Conservation (phyloP, 1,140 invertebrate genomes). For the Laupala kohalensis region DNA sequence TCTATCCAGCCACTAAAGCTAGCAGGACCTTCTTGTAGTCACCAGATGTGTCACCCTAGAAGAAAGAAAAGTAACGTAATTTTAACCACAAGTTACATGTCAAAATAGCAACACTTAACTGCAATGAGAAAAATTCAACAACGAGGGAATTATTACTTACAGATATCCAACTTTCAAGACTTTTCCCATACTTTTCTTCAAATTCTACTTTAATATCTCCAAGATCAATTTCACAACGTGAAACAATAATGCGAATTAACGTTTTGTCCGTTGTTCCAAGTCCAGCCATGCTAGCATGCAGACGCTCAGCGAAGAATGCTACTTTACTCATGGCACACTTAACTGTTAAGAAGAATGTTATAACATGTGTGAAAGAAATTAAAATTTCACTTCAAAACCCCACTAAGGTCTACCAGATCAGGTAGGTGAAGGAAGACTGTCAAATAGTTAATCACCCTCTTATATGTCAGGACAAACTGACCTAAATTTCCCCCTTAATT, state of each 20-base stretch:
- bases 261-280: conserved; percentile 34
- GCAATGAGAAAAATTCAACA: no score
- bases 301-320: conserved; percentile 23
- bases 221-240: neutral
- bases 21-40: conserved; percentile 82
- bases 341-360: conserved; percentile 19
- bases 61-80: neutral
- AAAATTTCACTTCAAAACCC: neutral
- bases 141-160: no score
- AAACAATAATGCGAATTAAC: conserved; percentile 33
- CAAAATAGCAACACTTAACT: no score
- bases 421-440: neutral
- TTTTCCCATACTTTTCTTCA: neutral
- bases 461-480: neutral
- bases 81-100: neutral
- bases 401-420: neutral
- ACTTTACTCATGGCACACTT: conserved; percentile 8
- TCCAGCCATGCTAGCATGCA: conserved; percentile 37
- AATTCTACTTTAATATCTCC: neutral
- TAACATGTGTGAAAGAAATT: conserved; percentile 16
- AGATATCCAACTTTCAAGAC: neutral
- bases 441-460: neutral
- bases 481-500: neutral
- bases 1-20: conserved; percentile 57
- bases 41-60: conserved; percentile 76